A percentile compares a stretch with the other conserved stretches of the same genome.
These are phyloP conservation scores for Lucinisca nassula DNA, from an alignment of 2,888 invertebrate genomes.

Conservation along the genomic window DNA sequence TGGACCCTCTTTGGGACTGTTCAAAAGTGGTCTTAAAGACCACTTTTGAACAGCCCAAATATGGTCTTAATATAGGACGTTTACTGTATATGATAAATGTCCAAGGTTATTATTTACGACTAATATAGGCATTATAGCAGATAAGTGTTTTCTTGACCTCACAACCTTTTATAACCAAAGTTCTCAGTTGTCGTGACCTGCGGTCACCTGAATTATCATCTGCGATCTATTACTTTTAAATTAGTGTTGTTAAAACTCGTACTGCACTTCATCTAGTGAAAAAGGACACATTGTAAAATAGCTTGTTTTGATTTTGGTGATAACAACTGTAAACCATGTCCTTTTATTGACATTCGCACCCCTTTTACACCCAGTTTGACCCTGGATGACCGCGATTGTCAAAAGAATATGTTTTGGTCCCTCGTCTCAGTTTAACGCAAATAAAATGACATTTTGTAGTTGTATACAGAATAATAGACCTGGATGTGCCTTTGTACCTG, in stretches of 20 bases:
- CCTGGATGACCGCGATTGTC: slow-evolving; percentile 8
- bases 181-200: background rate
- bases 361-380: slow-evolving; percentile 9
- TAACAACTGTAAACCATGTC: slow-evolving; percentile 6
- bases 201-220: slow-evolving; percentile 1
- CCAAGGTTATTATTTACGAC: too few relatives aligned
- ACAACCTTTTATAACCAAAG: slow-evolving; percentile 24
- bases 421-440: slow-evolving; percentile 1
- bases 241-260: slow-evolving; percentile 18
- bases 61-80: too few relatives aligned
- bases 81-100: too few relatives aligned
- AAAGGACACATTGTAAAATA: background rate
- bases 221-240: slow-evolving; percentile 20
- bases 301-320: background rate
- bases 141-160: too few relatives aligned
- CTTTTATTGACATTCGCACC: slow-evolving; percentile 12
- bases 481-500: background rate
- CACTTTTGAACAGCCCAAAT: too few relatives aligned
- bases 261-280: background rate
- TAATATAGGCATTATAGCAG: too few relatives aligned
- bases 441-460: background rate
- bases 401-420: background rate
- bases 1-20: too few relatives aligned
- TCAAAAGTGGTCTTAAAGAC: too few relatives aligned
- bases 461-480: background rate